Evolutionary conservation across 2,888 invertebrate genomes (phyloP), one percentile per base, ranked within the genome.

Genomic region (Gasteruption jaculator): DNA sequence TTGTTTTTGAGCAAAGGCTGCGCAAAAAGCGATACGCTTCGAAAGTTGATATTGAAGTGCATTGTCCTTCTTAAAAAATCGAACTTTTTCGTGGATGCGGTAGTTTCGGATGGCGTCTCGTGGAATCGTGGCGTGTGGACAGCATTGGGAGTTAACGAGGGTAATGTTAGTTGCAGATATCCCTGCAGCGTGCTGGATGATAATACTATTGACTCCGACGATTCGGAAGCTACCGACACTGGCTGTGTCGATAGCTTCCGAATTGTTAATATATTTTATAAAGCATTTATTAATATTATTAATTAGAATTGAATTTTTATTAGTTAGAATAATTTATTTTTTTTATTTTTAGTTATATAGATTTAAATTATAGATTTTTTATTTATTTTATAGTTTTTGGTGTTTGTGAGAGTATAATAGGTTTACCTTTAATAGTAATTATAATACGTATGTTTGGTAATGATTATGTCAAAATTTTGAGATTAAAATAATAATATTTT

Each of bases 1-100:
- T 2, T 45, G 48, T n/a, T 60, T 60, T 32, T 60, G 3, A 54
- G 48, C 19, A 57, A 50, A 36, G 48, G 50, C 8, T 44, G 45
- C 18, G 52, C 51, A 3, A 34, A 43, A 5, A 46, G 54, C 19
- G 38, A 16, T 12, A 29, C 50, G 3, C 36, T 60, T 7, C 49
- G 53, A 16, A 38, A 53, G 12, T 15, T 62, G 3, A 25, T 58
- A 20, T 15, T 56, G 7, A 55, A 60, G 35, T 53, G 50, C 12
- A 49, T 56, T 4, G 26, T 53, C 5, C 43, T 57, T 4, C 8
- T 53, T 12, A 46, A 46, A 29, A 48, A 35, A 2, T 14, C 37
- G 7, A 41, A 43, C 12, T 34, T 48, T 2, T 26, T 33, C 12
- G 31, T 50, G 12, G 45, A 48, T 30, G 44, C 22, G 5, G 30